phyloP scores from a whole-genome alignment of 1,140 invertebrate species.

The Drosophila littoralis region DNA sequence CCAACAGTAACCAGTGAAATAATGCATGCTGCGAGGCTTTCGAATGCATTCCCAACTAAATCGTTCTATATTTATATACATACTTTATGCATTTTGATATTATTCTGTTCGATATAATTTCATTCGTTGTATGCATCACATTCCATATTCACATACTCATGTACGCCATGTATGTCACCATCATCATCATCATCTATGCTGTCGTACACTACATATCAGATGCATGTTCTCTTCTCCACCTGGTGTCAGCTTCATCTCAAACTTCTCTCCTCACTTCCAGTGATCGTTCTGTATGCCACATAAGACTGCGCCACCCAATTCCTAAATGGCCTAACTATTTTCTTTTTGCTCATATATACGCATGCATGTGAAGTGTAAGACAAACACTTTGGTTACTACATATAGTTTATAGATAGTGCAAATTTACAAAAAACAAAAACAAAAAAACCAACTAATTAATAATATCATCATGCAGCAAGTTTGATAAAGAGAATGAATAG shows the following conservation, averaged over 20 bases:
- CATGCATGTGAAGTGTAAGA: slow-evolving; percentile 46
- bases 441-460: not conserved
- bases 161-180: not conserved
- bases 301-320: slow-evolving; percentile 21
- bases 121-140: slow-evolving; percentile 30
- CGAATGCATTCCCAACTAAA: slow-evolving; percentile 34
- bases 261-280: slow-evolving; percentile 2
- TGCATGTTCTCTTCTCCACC: slow-evolving; percentile 7
- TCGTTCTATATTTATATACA: slow-evolving; percentile 3
- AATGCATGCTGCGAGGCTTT: slow-evolving; percentile 65
- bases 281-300: slow-evolving; percentile 20
- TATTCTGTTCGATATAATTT: slow-evolving; percentile 33
- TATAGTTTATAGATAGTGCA: slow-evolving; percentile 35
- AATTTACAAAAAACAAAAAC: slow-evolving; percentile 22
- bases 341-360: slow-evolving; percentile 1
- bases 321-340: slow-evolving; percentile 12
- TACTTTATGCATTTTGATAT: slow-evolving; percentile 29
- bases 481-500: slow-evolving; percentile 9
- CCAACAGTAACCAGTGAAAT: slow-evolving; percentile 26
- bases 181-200: not conserved
- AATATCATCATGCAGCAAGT: slow-evolving; percentile 10
- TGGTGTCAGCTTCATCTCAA: slow-evolving; percentile 23
- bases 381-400: slow-evolving; percentile 36
- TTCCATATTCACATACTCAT: slow-evolving; percentile 7
- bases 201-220: slow-evolving; percentile 25